Conservation (phyloP, 2,797 vertebrate genomes). For the Danio choprae region DNA sequence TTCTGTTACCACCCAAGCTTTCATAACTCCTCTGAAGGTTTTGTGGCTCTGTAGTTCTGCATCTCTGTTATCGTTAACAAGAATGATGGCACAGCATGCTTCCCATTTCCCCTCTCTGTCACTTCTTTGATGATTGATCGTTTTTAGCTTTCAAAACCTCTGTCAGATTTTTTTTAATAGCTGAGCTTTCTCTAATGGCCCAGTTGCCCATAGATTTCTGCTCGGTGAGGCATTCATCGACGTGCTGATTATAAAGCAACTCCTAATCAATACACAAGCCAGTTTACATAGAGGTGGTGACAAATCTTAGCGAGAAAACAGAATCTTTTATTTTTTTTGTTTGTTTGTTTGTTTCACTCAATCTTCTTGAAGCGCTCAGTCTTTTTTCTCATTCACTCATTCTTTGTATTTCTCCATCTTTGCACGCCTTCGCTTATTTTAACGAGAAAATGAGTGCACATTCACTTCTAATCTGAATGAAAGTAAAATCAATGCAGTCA, state of each 20-base stretch:
- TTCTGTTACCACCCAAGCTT: constrained; percentile 32
- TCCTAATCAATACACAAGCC: constrained; percentile 41
- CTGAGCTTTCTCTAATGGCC: constrained; percentile 45
- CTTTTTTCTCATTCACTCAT: constrained; percentile 8
- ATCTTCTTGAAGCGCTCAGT: background rate
- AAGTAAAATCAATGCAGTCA: constrained; percentile 71
- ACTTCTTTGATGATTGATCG: constrained; percentile 40
- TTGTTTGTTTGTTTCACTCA: background rate
- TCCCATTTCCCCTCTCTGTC: constrained; percentile 42
- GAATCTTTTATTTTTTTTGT: background rate
- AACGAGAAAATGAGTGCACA: constrained; percentile 66
- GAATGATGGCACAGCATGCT: constrained; percentile 40
- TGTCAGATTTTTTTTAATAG: constrained; percentile 44
- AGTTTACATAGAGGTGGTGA: constrained; percentile 19
- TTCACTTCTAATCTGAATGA: constrained; percentile 71
- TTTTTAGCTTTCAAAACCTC: constrained; percentile 37
- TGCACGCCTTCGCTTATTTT: constrained; percentile 45
- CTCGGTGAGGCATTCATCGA: constrained; percentile 33
- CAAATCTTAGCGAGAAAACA: constrained; percentile 23
- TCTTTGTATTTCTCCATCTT: constrained; percentile 27
- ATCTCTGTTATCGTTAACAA: constrained; percentile 40
- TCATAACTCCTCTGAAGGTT: constrained; percentile 18
- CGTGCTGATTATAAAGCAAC: constrained; percentile 46
- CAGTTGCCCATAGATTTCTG: constrained; percentile 31
- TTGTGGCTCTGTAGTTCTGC: constrained; percentile 9